phyloP scores from a whole-genome alignment of 2,888 invertebrate species.

The Leptopterna dolabrata region DNA sequence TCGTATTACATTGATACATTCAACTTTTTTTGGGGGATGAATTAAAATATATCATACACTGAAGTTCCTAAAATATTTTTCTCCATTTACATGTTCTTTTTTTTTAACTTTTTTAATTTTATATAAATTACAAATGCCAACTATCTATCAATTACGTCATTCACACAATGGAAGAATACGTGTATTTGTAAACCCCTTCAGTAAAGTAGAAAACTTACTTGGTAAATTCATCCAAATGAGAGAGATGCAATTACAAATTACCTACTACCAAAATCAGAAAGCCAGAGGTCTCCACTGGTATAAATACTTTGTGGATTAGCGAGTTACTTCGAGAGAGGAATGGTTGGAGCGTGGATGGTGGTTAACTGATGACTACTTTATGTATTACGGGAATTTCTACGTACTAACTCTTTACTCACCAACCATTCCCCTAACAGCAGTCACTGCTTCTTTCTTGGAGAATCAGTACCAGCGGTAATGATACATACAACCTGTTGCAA shows the following conservation, averaged over 20 bases:
- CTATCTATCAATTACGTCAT: neutral
- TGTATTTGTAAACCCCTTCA: neutral
- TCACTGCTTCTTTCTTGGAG: too few species aligned
- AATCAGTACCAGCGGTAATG: too few species aligned
- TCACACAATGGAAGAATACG: constrained; percentile 15
- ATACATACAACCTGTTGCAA: too few species aligned
- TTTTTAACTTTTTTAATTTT: neutral
- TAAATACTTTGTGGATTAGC: too few species aligned
- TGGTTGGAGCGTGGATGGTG: too few species aligned
- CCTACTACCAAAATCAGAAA: neutral
- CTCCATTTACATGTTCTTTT: constrained; percentile 12
- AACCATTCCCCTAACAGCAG: too few species aligned
- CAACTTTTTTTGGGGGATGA: constrained; percentile 1
- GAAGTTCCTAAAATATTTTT: constrained; percentile 34
- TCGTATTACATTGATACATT: constrained; percentile 39
- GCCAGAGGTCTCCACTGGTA: neutral
- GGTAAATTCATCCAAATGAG: neutral
- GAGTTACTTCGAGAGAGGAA: too few species aligned
- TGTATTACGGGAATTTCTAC: too few species aligned
- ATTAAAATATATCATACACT: constrained; percentile 33
- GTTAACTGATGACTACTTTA: too few species aligned
- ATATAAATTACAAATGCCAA: constrained; percentile 6
- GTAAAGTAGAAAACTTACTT: neutral
- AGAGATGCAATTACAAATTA: neutral
- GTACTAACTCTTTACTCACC: too few species aligned